These are phyloP conservation scores for Boulengeromyrus knoepffleri DNA, from an alignment of 2,113 vertebrate species.

Conservation along the genomic window DNA sequence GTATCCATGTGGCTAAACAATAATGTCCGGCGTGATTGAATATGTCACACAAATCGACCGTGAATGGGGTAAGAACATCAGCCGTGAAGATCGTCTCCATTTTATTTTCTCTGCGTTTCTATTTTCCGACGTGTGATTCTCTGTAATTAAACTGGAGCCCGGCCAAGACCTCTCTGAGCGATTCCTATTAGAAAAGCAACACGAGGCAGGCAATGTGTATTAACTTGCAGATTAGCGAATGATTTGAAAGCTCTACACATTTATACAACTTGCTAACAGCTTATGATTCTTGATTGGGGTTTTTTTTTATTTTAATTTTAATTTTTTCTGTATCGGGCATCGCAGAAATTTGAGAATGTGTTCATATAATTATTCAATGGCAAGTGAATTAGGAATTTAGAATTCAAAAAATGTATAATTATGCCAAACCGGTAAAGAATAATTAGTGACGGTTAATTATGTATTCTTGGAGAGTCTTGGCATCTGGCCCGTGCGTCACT, in stretches of 20 bases:
- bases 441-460: not conserved
- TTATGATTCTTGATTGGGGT: not conserved
- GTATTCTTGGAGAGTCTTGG: not conserved
- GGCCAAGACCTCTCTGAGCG: not conserved
- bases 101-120: not conserved
- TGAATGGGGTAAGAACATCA: not conserved
- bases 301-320: not conserved
- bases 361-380: not conserved
- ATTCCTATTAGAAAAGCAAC: not conserved
- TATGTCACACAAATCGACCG: not conserved
- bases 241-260: not conserved
- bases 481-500: not conserved
- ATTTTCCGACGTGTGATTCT: not conserved
- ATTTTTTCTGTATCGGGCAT: not conserved
- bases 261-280: slow-evolving; percentile 5
- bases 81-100: not conserved
- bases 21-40: not conserved
- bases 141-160: slow-evolving; percentile 10
- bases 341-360: not conserved
- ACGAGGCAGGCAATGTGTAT: not conserved
- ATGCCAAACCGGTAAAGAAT: not conserved
- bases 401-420: not conserved
- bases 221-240: not conserved
- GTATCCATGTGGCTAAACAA: not conserved
- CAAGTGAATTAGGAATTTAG: not conserved